Evolutionary conservation across 2,888 invertebrate genomes (phyloP), one percentile per base, ranked within the genome.

Genomic region (Galerucella calmariensis): DNA sequence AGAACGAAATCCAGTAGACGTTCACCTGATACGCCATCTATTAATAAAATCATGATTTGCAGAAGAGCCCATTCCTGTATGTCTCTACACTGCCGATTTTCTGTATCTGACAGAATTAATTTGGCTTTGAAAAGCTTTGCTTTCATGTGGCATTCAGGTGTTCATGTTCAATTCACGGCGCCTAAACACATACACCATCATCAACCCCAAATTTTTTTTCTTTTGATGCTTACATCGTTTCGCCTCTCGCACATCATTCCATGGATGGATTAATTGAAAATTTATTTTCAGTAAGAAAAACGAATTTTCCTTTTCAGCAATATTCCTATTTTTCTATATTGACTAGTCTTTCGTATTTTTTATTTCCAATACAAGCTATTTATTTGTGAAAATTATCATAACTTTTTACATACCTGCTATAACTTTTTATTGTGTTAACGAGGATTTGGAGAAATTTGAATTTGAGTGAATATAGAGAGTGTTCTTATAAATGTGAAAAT

Each of bases 71-170:
- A 48, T 67, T 63, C 61, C 71, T 69, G 76, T 75, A 76, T 77
- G 70, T 78, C 72, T 80, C 73, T 75, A 35, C 66, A 51, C 5
- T 51, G 72, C 72, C 75, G 75, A 75, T 74, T 78, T 75, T 75
- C 80, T 83, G 83, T 75, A 75, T 81, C 80, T 82, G 83, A 84
- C 84, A 84, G 83, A 79, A 82, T 84, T 84, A 84, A 84, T 83
- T 84, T 84, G 82, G 82, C 82, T 83, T 82, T 81, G 79, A 78
- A 80, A 79, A 76, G 76, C 74, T 77, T 78, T 75, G 79, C 82
- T 83, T 83, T 82, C 80, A 81, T 82, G 82, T 78, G 80, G 78
- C 78, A 78, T 78, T 79, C 79, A 81, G 79, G 79, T 81, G 81
- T 78, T 80, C 79, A 78, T 77, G 76, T 74, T 77, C 78, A 77